Evolutionary conservation across 2,113 vertebrate genomes (phyloP).

Genomic region (Chamaea fasciata): DNA sequence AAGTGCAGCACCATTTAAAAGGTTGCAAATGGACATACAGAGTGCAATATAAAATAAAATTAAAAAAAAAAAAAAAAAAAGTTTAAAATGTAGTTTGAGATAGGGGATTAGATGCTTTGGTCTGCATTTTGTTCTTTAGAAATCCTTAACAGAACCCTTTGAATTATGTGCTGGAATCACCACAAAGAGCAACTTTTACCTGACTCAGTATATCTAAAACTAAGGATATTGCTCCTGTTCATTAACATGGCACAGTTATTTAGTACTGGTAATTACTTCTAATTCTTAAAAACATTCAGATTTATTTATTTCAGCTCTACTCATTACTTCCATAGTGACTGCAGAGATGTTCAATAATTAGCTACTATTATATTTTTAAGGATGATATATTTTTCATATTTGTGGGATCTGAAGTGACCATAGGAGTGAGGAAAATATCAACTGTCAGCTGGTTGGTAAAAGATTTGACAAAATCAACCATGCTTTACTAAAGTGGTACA

Average conservation of each 20-base stretch:
- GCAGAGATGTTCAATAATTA: slow-evolving; percentile 84
- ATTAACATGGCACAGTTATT: background rate
- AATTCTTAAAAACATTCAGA: background rate
- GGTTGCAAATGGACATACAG: background rate
- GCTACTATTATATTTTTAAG: slow-evolving; percentile 36
- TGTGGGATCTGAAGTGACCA: background rate
- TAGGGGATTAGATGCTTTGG: background rate
- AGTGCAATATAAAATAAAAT: background rate
- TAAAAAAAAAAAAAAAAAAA: background rate
- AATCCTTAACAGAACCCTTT: background rate
- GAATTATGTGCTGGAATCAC: background rate
- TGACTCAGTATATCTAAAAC: background rate
- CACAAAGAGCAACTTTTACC: background rate
- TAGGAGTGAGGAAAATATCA: background rate
- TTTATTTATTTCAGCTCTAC: slow-evolving; percentile 71
- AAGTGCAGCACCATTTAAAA: background rate
- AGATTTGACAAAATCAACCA: background rate
- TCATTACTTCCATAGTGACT: slow-evolving; percentile 79
- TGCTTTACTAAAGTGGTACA: background rate
- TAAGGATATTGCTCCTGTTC: background rate
- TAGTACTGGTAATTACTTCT: background rate
- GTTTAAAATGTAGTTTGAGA: background rate
- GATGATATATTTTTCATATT: background rate
- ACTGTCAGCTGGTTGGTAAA: background rate
- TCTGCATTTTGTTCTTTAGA: background rate